Evolutionary conservation across 2,113 vertebrate species (phyloP).

Genomic region (Abramis brama): DNA sequence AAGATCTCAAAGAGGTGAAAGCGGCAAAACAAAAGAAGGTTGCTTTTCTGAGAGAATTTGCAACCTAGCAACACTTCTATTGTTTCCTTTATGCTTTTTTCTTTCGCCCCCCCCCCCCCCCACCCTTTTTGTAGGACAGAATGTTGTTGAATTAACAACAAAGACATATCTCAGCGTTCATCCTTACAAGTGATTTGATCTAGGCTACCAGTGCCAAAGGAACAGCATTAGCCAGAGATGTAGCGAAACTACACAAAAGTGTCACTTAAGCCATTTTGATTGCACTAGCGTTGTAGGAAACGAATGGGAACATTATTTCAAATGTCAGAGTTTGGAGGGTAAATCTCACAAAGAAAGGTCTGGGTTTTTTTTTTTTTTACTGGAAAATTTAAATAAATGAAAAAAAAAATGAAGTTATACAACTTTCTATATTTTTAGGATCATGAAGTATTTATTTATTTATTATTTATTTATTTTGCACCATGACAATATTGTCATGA

Average conservation of each 20-base stretch:
- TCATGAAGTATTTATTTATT: too few relatives aligned
- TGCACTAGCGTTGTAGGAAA: neutral
- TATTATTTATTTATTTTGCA: too few relatives aligned
- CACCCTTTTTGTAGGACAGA: conserved; percentile 42
- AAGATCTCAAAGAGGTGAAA: conserved; percentile 57
- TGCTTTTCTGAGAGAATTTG: conserved; percentile 53
- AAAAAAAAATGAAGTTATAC: neutral
- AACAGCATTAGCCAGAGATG: conserved; percentile 27
- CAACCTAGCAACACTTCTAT: conserved; percentile 59
- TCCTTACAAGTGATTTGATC: conserved; percentile 46
- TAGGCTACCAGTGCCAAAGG: neutral
- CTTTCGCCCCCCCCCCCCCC: neutral
- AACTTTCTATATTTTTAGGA: too few relatives aligned
- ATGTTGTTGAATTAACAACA: conserved; percentile 54
- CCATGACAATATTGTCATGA: too few relatives aligned
- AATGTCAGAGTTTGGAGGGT: neutral
- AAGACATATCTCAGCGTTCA: conserved; percentile 50
- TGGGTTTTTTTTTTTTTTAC: neutral
- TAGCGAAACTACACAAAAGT: conserved; percentile 21
- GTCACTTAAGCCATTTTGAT: neutral
- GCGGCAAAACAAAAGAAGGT: conserved; percentile 59
- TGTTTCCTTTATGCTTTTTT: conserved; percentile 49
- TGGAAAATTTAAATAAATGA: too few relatives aligned
- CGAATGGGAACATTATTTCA: neutral
- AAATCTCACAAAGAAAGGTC: neutral